Evolutionary conservation across 35 echinoderm and acorn worm species (phyloP), one percentile per base, ranked within the genome.

Genomic region (Ophioderma brevispina): DNA sequence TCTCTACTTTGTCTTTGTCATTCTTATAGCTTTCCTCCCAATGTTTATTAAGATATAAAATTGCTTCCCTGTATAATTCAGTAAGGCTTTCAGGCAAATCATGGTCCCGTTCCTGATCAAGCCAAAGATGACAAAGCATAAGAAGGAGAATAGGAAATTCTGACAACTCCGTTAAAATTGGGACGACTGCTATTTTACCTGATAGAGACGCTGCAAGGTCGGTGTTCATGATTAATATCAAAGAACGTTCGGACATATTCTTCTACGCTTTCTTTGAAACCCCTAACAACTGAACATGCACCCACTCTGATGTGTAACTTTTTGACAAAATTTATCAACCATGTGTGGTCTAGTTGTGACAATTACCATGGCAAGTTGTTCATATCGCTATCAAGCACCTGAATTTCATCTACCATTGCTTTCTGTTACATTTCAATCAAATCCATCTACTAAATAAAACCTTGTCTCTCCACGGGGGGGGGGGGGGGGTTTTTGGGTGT

Each of bases 301-400:
- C 50, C 32, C 15, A 84, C 21, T 41, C 25, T 84, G 46, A 28
- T 25, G 33, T 84, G 25, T n/a, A 3, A 0, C 0, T 28, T 42
- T 19, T 52, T 52, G 46, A 52, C 46, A 32, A 5, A 84, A 50
- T 46, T 84, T 25, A 55, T 46, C 14, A 32, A 46, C 38, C 25
- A 46, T 49, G 25, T 40, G 32, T 17, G 40, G 81, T 31, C 81
- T 21, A 28, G 39, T 84, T 32, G 81, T 84, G 34, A 84, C 81
- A 31, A 84, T 52, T 10, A 84, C 41, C n/a, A n/a, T n/a, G n/a
- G n/a, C n/a, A n/a, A n/a, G n/a, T n/a, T n/a, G n/a, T n/a, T n/a
- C n/a, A n/a, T n/a, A n/a, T n/a, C n/a, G n/a, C n/a, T n/a, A n/a
- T n/a, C n/a, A n/a, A n/a, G n/a, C n/a, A n/a, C n/a, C n/a, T n/a